Conservation (phyloP, 2,113 vertebrate genomes). For the Larimichthys polyactis region DNA sequence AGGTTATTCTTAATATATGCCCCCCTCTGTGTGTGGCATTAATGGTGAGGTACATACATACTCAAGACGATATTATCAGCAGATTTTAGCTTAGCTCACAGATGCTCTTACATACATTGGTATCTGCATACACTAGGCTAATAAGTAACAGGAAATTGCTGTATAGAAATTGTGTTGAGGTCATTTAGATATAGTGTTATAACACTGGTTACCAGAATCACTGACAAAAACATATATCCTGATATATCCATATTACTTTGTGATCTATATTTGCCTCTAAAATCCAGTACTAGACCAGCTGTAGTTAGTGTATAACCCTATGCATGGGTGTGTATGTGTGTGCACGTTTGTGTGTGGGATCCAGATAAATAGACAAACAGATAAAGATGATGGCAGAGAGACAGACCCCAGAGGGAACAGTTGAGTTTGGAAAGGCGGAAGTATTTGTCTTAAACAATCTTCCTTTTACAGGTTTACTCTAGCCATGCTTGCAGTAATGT, state of each 20-base stretch:
- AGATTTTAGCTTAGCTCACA: not conserved
- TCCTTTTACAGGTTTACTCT: slow-evolving; percentile 69
- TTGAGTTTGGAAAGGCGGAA: slow-evolving; percentile 41
- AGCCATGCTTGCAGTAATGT: slow-evolving; percentile 70
- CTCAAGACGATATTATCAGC: not conserved
- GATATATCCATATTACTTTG: not conserved
- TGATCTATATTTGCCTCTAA: not conserved
- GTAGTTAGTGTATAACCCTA: not conserved
- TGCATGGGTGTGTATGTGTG: not conserved
- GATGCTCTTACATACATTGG: not conserved
- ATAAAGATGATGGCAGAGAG: slow-evolving; percentile 33
- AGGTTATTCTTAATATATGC: not conserved
- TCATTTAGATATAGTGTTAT: not conserved
- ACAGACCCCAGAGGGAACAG: slow-evolving; percentile 35
- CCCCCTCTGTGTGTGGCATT: not conserved
- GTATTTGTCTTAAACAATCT: slow-evolving; percentile 71
- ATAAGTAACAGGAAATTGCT: not conserved
- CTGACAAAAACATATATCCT: not conserved
- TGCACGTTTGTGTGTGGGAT: not conserved
- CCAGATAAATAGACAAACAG: slow-evolving; percentile 41
- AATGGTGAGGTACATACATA: not conserved
- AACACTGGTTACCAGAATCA: not conserved
- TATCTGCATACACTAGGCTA: not conserved
- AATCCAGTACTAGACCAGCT: not conserved
- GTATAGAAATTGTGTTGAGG: not conserved